Base-by-base conservation (phyloP, 37 sponge, comb jelly and placozoan genomes). In the Mnemiopsis leidyi region DNA sequence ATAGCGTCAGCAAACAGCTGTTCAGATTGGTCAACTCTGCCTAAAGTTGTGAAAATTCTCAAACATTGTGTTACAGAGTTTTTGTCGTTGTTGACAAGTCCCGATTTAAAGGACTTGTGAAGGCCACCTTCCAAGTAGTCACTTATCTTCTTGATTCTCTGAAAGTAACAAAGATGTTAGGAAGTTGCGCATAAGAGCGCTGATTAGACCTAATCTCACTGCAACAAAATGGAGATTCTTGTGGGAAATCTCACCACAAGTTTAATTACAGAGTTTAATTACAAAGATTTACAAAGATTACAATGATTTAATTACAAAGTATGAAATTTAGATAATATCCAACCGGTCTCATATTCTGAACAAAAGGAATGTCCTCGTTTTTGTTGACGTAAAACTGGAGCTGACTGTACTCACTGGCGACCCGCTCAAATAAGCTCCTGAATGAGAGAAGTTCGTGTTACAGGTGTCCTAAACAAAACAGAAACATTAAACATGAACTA, bases 401-500 rank as follows among this genome's bases (percentile, higher is more conserved):
- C 69, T 95, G 95, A 88, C 95, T 97, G 93, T 95, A 98, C 94
- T 96, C 98, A 39, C 93, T 94, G 0, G 98, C 96, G 24, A 96
- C 92, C 24, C 98, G 76, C 68, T 95, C 96, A 94, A 96, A 69
- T 28, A 94, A 93, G 24, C 93, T 69, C 23, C 95, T 76, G 32
- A 48, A n/a, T n/a, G n/a, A n/a, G n/a, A n/a, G n/a, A n/a, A n/a
- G n/a, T n/a, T n/a, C n/a, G n/a, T n/a, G n/a, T n/a, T n/a, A n/a
- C n/a, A n/a, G n/a, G n/a, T n/a, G n/a, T n/a, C n/a, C n/a, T n/a
- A n/a, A n/a, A n/a, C n/a, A n/a, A n/a, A n/a, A n/a, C n/a, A n/a
- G n/a, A n/a, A n/a, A n/a, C n/a, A n/a, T n/a, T n/a, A n/a, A n/a
- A n/a, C n/a, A n/a, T n/a, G n/a, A n/a, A n/a, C n/a, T n/a, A n/a